Evolutionary conservation across 1,140 invertebrate genomes (phyloP), one percentile per base, ranked within the genome.

Genomic region (Coboldia fuscipes): DNA sequence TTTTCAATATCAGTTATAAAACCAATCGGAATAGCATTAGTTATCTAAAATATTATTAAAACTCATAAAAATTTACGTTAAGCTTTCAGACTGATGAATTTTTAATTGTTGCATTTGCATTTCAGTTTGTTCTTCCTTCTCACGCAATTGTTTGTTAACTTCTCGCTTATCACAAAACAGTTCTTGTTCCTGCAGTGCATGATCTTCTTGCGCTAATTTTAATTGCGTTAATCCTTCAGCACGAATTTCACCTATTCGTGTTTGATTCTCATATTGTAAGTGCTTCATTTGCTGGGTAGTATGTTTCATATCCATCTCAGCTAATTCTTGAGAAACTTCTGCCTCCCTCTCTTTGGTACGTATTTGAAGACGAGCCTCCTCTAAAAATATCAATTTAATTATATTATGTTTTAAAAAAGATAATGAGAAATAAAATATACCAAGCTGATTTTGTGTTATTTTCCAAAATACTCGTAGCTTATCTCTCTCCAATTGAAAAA

Each of bases 381-480:
- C 48, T 50, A 18, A 23, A 23, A 7, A 12, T 23, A 23, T 27
- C 24, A 27, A 27, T 1, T 22, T 6, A 37, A 33, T 35, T 33
- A 19, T 22, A 35, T 14, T 29, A 17, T 28, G 23, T 18, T 33
- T 0, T 17, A 20, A 36, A 18, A 20, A 34, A 22, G 16, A 20
- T 32, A 16, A n/a, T 17, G 10, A 17, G 9, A 32, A 15, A 21
- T 36, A 33, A 36, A 35, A 36, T 42, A 45, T 30, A 44, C 43
- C 44, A 38, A 44, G 35, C 41, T 55, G 47, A 28, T 47, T 46
- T n/a, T 42, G 37, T 13, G 55, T 50, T 30, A 88, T 82, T 54
- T 94, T 86, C 88, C 88, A 94, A 57, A 92, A 92, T 19, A 81
- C 85, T 39, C 84, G 68, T 12, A 94, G 70, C 59, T 92, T 92